Evolutionary conservation across 2,888 invertebrate species (phyloP).

Genomic region (Drosophila antonietae): DNA sequence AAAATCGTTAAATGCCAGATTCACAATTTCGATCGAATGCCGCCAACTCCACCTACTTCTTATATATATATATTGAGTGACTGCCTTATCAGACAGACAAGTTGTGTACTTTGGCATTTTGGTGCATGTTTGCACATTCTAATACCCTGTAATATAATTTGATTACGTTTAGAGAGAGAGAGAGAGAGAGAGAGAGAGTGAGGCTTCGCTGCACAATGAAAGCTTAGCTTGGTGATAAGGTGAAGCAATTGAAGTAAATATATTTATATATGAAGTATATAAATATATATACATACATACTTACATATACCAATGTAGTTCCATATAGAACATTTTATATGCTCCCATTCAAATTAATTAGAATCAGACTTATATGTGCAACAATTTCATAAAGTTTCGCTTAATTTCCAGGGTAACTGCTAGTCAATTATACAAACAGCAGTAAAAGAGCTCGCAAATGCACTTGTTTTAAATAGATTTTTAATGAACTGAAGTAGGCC

Average conservation of each 20-base stretch:
- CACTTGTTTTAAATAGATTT: conserved; percentile 70
- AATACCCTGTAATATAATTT: conserved; percentile 16
- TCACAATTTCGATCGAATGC: conserved; percentile 8
- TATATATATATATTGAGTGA: not conserved
- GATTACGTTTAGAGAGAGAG: too few species aligned
- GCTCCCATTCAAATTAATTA: too few species aligned
- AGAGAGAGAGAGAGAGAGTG: not conserved
- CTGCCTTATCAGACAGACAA: conserved; percentile 48
- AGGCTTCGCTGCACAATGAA: not conserved
- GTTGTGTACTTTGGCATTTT: conserved; percentile 27
- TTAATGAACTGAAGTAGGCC: conserved; percentile 77
- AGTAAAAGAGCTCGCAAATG: not conserved
- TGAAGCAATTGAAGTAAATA: too few species aligned
- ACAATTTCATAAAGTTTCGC: not conserved
- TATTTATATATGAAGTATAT: too few species aligned
- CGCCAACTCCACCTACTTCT: not conserved
- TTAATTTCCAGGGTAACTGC: conserved; percentile 11
- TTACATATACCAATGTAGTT: too few species aligned
- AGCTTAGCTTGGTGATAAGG: not conserved
- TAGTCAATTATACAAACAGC: not conserved
- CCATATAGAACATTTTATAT: too few species aligned
- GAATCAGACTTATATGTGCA: too few species aligned
- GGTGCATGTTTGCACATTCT: conserved; percentile 35
- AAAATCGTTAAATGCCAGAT: conserved; percentile 43
- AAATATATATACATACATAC: too few species aligned